phyloP scores from a whole-genome alignment of 2,888 invertebrate genomes.

The Loripinus fragilis region DNA sequence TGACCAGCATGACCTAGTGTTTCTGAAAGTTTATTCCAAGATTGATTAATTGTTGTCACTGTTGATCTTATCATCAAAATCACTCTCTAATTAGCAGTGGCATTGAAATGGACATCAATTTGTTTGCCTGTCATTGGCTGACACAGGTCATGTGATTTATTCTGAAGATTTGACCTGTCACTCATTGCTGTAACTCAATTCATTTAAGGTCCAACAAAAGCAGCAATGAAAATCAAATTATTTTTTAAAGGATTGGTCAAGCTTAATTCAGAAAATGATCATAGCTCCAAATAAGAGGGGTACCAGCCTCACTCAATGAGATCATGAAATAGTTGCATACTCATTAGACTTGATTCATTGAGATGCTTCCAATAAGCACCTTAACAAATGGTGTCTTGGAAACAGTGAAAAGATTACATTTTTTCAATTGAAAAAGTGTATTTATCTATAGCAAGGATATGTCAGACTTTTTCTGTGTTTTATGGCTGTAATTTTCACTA shows the following conservation, averaged over 20 bases:
- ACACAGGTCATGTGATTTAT: conserved; percentile 16
- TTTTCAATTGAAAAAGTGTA: no score
- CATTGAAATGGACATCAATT: conserved; percentile 16
- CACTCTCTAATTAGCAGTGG: conserved; percentile 16
- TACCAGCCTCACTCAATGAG: no score
- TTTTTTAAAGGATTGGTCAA: conserved; percentile 12
- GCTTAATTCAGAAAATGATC: not conserved
- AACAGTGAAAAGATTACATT: no score
- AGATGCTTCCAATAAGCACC: no score
- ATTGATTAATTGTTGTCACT: conserved; percentile 10
- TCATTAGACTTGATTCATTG: no score
- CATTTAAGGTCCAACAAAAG: not conserved
- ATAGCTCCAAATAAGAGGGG: no score
- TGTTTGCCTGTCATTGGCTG: conserved; percentile 9
- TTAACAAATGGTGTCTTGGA: no score
- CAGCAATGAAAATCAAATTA: conserved; percentile 8
- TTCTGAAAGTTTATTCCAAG: not conserved
- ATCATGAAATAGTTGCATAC: no score
- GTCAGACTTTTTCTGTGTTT: not conserved
- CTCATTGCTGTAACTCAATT: conserved; percentile 11
- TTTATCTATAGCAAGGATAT: not conserved
- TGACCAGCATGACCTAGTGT: not conserved
- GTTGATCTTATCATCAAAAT: conserved; percentile 16
- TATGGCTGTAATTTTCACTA: conserved; percentile 5
- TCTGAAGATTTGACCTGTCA: conserved; percentile 3